phyloP scores from a whole-genome alignment of 2,797 vertebrate species.

The Todus mexicanus region DNA sequence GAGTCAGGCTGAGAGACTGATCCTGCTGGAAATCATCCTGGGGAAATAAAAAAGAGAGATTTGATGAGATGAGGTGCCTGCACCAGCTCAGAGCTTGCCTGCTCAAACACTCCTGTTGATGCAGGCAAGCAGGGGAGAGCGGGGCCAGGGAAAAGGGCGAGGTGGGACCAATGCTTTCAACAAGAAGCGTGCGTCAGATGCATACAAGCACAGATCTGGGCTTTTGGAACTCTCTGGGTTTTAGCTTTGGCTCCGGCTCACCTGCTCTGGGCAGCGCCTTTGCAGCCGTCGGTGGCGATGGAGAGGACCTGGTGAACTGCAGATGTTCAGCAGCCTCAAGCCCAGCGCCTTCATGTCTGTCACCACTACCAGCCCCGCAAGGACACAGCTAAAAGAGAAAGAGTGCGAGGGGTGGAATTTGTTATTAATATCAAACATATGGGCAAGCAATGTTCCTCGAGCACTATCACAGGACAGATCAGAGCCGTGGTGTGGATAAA shows the following conservation, averaged over 20 bases:
- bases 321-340: neutral
- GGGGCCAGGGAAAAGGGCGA: neutral
- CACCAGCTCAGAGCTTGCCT: neutral
- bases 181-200: rapidly evolving
- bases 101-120: neutral
- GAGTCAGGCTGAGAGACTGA: neutral
- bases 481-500: neutral
- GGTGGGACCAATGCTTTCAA: neutral
- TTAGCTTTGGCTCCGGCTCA: neutral
- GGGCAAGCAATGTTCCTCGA: neutral
- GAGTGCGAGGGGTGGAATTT: neutral
- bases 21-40: neutral
- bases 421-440: neutral
- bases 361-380: neutral
- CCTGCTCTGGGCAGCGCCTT: neutral
- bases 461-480: neutral
- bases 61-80: neutral
- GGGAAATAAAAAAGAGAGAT: neutral
- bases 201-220: neutral
- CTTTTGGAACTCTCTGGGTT: neutral
- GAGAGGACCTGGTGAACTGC: neutral
- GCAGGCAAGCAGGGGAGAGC: neutral
- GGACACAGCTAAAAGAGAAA: neutral
- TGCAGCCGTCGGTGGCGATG: neutral
- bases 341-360: neutral